Evolutionary conservation across 2,888 invertebrate genomes (phyloP).

Genomic region (Drosophila barbarae): DNA sequence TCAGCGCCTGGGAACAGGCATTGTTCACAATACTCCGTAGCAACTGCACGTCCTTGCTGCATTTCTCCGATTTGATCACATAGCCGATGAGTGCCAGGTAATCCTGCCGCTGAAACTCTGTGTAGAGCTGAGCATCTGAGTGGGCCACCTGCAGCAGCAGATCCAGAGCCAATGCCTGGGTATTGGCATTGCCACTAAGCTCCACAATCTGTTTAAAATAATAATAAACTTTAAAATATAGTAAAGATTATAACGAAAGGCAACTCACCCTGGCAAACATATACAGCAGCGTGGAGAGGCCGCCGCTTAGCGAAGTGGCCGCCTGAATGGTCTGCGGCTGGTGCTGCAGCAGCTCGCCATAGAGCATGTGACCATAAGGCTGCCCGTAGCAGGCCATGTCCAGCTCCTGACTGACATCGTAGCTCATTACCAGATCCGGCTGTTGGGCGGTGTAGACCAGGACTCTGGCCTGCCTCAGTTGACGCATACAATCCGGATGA

Average conservation of each 20-base stretch:
- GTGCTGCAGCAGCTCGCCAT: conserved; percentile 72
- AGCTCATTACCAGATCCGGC: conserved; percentile 81
- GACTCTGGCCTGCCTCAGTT: conserved; percentile 83
- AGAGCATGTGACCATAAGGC: conserved; percentile 73
- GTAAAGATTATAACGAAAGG: neutral
- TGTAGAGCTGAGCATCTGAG: conserved; percentile 83
- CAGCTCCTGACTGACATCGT: conserved; percentile 66
- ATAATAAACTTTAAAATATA: too few species aligned
- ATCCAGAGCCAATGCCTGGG: conserved; percentile 84
- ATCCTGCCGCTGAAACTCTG: conserved; percentile 82
- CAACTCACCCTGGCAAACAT: conserved; percentile 84
- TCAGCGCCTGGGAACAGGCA: conserved; percentile 83
- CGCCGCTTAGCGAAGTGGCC: conserved; percentile 81
- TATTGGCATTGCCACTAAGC: conserved; percentile 81
- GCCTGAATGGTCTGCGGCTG: conserved; percentile 75
- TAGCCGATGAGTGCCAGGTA: conserved; percentile 83
- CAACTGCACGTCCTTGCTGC: conserved; percentile 82
- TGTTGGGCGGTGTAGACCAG: conserved; percentile 84
- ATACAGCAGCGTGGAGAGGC: conserved; percentile 84
- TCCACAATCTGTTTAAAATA: conserved; percentile 83
- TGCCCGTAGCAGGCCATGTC: conserved; percentile 69
- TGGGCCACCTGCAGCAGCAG: conserved; percentile 82
- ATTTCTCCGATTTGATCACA: conserved; percentile 83
- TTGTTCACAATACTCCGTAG: conserved; percentile 85
- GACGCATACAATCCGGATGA: conserved; percentile 79